Evolutionary conservation across 23 tunicate species (phyloP), one percentile per base, ranked within the genome.

Genomic region (Phallusia fumigata): DNA sequence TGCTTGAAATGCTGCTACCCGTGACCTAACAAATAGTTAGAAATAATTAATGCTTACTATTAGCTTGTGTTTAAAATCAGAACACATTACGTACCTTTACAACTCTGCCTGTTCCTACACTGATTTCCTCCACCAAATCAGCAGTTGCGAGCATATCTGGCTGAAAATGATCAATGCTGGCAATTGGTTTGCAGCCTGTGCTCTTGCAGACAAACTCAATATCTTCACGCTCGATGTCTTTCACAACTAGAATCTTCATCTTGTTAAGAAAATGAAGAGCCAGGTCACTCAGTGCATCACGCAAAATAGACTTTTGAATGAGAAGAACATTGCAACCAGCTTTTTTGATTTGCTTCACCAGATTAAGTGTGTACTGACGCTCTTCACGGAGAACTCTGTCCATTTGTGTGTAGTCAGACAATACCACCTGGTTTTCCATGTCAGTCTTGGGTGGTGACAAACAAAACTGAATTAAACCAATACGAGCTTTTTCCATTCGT

Each of bases 381-480:
- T 96, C 99, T 79, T 96, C 99, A 24, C 96, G 87, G 0, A 96
- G 74, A 65, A 96, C 99, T 24, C 95, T 81, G 79, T 96, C 99
- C 99, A 96, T 96, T 82, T 96, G 99, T n/a, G 96, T 96, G 87
- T 96, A 96, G 78, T 96, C 99, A 33, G 89, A 84, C 73, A 96
- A 75, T 0, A 96, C 88, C 31, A 96, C 93, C 76, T 91, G 96
- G 65, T 96, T 96, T 64, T 96, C 99, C 99, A 96, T 96, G 77
- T 96, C 97, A 35, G 99, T 96, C 82, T 96, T 96, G 0, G 99
- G 99, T 40, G 99, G 95, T 32, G 99, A 96, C 22, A 96, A 49
- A 53, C 96, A 91, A 73, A 96, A 96, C 75, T 96, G 99, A 47
- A 96, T 96, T 28, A 96, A 80, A 21, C 90, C 99, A 85, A 96